Conservation (phyloP, 2,888 invertebrate species). For the Lucinisca nassula region DNA sequence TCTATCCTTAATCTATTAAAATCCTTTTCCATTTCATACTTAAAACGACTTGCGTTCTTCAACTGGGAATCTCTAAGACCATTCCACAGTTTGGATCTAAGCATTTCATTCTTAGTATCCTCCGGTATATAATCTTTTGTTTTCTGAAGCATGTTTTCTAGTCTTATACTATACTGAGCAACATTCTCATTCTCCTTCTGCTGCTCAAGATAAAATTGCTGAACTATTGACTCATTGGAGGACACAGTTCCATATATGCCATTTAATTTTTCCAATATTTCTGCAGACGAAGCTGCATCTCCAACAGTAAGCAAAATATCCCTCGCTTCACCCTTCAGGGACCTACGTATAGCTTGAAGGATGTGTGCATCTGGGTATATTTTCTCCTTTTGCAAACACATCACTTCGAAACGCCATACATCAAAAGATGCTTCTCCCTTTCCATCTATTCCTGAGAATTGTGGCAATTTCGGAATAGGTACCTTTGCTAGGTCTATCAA, state of each 20-base stretch:
- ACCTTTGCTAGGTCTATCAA: neutral
- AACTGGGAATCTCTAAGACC: neutral
- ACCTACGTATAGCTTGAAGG: slow-evolving; percentile 25
- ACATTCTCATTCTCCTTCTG: slow-evolving; percentile 29
- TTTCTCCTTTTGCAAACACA: slow-evolving; percentile 29
- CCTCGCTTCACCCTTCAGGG: slow-evolving; percentile 12
- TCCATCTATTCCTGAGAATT: neutral
- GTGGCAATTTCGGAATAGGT: neutral
- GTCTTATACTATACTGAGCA: slow-evolving; percentile 22
- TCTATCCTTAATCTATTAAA: neutral
- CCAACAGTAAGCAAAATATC: slow-evolving; percentile 8
- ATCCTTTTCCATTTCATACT: neutral
- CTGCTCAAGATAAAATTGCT: slow-evolving; percentile 26
- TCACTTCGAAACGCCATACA: slow-evolving; percentile 25
- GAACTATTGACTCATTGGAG: slow-evolving; percentile 29
- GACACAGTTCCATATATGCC: slow-evolving; percentile 16
- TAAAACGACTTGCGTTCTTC: neutral
- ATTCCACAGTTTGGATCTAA: neutral
- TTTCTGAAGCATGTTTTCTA: slow-evolving; percentile 35
- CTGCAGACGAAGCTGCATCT: neutral
- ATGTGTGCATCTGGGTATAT: slow-evolving; percentile 13
- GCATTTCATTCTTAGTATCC: neutral
- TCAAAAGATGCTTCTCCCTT: slow-evolving; percentile 25
- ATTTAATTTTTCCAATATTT: slow-evolving; percentile 6
- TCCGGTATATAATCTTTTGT: neutral